Base-by-base conservation (phyloP, 2,888 invertebrate genomes). In the Sceliomorpha sp. region DNA sequence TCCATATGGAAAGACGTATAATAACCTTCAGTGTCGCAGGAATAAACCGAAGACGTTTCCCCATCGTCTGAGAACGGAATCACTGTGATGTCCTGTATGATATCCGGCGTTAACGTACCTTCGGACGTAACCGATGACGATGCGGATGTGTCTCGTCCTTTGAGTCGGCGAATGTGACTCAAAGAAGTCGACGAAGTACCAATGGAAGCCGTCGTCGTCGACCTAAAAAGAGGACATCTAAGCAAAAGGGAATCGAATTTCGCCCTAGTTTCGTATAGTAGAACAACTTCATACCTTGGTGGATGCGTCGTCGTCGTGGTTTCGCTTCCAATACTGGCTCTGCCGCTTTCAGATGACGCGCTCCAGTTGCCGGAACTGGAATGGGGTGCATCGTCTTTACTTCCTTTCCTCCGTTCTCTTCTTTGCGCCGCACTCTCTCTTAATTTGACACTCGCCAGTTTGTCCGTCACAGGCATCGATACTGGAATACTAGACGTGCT, bases 1-100 rank as follows among this genome's bases (percentile, higher is more conserved):
- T 98, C 98, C 91, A 96, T 94, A 88, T 98, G 98, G 90, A 98
- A 98, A 12, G 98, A 98, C 0, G 98, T 98, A 87, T 97, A 98
- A 88, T 98, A 98, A 4, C 98, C 98, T 89, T 98, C 98, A 0
- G 97, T 97, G 84, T 98, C 98, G 84, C 98, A 96, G 1, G 98
- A 98, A 88, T 97, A 98, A 60, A 96, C 95, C 0, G 97, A 97
- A 76, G 95, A 95, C 0, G 95, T 95, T 89, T 96, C 96, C 45
- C 94, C 92, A 84, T 96, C 96, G 86, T 96, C 95, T 15, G 86
- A 84, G 72, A 88, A 88, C 5, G 88, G 86, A 36, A 86, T 80
- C 13, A 80, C 84, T 73, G 94, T 92, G 71, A 94, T 90, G 85
- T 96, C 93, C 78, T 94, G 93, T 70, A 94, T 95, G 44, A 95